Percentiles rank a stretch among this genome's conserved stretches.
Evolutionary conservation across 2,113 vertebrate genomes (phyloP).

Genomic region (Phyllopteryx taeniolatus): DNA sequence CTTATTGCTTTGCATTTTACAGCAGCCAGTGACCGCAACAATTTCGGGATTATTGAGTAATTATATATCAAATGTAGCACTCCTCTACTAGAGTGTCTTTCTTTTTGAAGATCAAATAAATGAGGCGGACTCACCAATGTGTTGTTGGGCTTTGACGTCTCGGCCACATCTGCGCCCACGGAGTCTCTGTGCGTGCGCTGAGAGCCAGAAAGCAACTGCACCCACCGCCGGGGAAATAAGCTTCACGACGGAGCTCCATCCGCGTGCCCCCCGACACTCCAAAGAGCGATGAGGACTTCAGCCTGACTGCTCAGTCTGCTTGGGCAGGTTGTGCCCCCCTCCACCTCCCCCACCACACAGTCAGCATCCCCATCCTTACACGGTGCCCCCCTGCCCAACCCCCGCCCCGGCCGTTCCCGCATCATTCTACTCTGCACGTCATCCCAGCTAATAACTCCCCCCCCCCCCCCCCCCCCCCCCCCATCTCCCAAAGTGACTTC

Average conservation of each 20-base stretch:
- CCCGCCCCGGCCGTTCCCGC: not conserved
- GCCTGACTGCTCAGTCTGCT: not conserved
- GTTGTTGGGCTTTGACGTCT: not conserved
- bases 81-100: not conserved
- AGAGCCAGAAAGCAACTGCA: not conserved
- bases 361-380: not conserved
- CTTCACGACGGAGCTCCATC: not conserved
- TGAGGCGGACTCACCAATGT: not conserved
- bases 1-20: not conserved
- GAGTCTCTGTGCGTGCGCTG: not conserved
- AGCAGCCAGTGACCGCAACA: not conserved
- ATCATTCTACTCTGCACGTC: conserved; percentile 52
- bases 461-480: conserved; percentile 19
- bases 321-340: not conserved
- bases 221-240: not conserved
- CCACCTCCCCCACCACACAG: not conserved
- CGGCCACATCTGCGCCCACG: conserved; percentile 1
- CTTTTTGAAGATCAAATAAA: not conserved
- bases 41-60: not conserved
- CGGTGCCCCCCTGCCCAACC: not conserved
- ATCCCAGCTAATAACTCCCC: conserved; percentile 37
- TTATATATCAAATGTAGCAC: not conserved
- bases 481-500: conserved; percentile 14
- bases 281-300: not conserved
- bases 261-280: not conserved